phyloP scores from a whole-genome alignment of 2,888 invertebrate genomes.

The Ophioninae sp. region DNA sequence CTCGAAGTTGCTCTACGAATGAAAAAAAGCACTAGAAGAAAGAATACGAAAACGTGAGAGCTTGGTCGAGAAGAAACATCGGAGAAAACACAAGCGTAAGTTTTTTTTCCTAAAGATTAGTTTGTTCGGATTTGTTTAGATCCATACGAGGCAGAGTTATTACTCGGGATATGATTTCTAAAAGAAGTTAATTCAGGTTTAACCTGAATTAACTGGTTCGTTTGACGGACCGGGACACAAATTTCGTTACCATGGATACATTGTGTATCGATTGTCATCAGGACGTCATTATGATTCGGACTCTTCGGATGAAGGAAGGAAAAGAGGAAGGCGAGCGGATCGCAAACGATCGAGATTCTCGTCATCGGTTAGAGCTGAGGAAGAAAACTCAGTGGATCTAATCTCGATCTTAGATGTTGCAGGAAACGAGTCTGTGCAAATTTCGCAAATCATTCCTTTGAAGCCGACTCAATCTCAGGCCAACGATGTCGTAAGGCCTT shows the following conservation, averaged over 20 bases:
- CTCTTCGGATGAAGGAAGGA: constrained; percentile 23
- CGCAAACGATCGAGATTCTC: not conserved
- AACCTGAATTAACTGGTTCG: constrained; percentile 36
- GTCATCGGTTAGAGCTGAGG: constrained; percentile 1
- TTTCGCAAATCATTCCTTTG: not conserved
- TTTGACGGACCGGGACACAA: constrained; percentile 21
- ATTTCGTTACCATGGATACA: constrained; percentile 9
- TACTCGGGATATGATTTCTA: not conserved
- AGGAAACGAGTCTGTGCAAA: not conserved
- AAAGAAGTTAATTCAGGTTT: constrained; percentile 16
- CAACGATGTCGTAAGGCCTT: constrained; percentile 9
- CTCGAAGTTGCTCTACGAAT: constrained; percentile 13
- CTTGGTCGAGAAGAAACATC: constrained; percentile 7
- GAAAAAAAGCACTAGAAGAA: constrained; percentile 19
- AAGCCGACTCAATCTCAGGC: constrained; percentile 11
- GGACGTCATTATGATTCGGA: constrained; percentile 17
- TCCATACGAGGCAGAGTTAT: constrained; percentile 38
- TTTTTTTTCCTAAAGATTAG: too few species aligned
- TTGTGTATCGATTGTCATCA: constrained; percentile 2
- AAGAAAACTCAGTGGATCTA: constrained; percentile 2
- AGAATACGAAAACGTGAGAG: constrained; percentile 11
- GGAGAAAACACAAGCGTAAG: constrained; percentile 30
- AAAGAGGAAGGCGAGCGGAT: constrained; percentile 2
- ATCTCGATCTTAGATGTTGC: not conserved
- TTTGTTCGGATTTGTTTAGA: too few species aligned